phyloP scores from a whole-genome alignment of 2,888 invertebrate species.

The Hypolimnas misippus region DNA sequence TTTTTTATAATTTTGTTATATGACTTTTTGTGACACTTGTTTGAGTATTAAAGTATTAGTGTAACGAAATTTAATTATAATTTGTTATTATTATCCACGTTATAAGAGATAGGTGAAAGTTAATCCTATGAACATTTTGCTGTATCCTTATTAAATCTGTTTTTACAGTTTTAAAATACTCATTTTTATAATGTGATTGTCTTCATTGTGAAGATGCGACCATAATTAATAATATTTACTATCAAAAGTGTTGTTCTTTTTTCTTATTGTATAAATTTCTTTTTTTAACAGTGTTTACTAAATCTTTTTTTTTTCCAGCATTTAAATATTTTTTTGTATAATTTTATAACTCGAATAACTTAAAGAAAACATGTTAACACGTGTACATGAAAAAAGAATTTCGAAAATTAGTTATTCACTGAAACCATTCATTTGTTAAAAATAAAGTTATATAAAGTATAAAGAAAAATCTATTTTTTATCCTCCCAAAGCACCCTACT shows the following conservation, averaged over 20 bases:
- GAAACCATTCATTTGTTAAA: constrained; percentile 47
- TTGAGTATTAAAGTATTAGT: constrained; percentile 2
- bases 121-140: not conserved
- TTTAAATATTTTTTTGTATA: constrained; percentile 18
- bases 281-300: constrained; percentile 4
- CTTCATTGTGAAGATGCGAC: not conserved
- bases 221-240: constrained; percentile 11
- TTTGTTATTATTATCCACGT: not conserved
- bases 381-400: not conserved
- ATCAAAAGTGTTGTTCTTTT: constrained; percentile 17
- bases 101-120: not conserved
- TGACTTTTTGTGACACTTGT: constrained; percentile 6
- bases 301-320: constrained; percentile 14
- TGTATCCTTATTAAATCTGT: constrained; percentile 4
- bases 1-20: constrained; percentile 10
- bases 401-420: constrained; percentile 12
- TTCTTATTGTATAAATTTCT: constrained; percentile 19
- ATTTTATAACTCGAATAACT: constrained; percentile 12
- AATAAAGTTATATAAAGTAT: constrained; percentile 51
- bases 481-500: too few species aligned
- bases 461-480: not conserved
- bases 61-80: not conserved
- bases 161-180: constrained; percentile 24
- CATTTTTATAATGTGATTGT: constrained; percentile 23
- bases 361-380: too few species aligned